Conservation (phyloP, 2,113 vertebrate genomes). For the Myotis davidii region DNA sequence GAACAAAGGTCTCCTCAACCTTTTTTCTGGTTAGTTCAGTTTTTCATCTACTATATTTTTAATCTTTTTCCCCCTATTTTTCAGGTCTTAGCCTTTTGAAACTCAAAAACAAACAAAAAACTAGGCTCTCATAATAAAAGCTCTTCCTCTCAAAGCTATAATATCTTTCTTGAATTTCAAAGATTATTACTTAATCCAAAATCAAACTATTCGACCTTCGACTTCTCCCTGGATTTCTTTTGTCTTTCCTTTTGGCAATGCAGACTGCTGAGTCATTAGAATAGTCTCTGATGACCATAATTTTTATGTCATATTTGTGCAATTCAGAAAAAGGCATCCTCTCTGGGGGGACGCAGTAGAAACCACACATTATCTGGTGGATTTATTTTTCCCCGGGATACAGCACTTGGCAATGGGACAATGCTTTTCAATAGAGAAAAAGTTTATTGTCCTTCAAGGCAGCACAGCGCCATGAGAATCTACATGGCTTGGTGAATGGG, state of each 20-base stretch:
- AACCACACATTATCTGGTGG: neutral
- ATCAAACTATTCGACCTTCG: conserved; percentile 16
- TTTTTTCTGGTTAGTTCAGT: neutral
- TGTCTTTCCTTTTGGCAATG: neutral
- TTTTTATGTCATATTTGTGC: neutral
- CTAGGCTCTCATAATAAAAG: conserved; percentile 40
- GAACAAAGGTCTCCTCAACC: too few species aligned
- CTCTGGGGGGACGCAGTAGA: neutral
- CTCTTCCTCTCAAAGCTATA: neutral
- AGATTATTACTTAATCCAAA: conserved; percentile 47
- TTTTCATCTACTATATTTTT: conserved; percentile 42
- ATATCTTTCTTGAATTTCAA: conserved; percentile 50
- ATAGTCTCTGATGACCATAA: neutral
- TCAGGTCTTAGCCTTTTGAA: conserved; percentile 53
- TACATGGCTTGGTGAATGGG: neutral
- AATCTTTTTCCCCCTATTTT: conserved; percentile 12
- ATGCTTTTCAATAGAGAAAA: neutral
- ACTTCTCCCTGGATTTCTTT: neutral
- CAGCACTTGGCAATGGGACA: neutral
- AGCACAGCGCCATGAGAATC: neutral
- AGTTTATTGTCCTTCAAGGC: neutral
- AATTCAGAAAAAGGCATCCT: neutral
- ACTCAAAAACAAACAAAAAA: neutral
- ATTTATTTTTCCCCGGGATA: neutral
- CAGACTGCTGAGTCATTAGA: neutral